Percentiles rank a stretch among this genome's conserved stretches.
These are phyloP conservation scores for Polyergus mexicanus DNA, from an alignment of 1,140 invertebrate genomes.

Conservation along the genomic window DNA sequence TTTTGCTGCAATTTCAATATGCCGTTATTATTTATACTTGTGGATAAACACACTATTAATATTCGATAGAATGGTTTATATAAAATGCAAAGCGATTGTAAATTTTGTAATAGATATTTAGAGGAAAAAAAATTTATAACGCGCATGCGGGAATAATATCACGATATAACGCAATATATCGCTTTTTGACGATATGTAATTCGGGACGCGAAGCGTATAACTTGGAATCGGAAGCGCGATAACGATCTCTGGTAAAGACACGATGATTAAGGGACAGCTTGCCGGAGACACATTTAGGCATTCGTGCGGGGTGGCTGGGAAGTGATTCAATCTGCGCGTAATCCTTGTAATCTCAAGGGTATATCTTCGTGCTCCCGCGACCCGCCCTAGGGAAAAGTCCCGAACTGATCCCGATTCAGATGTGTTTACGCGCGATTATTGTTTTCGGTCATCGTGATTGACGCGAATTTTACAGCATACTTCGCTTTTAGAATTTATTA, in stretches of 20 bases:
- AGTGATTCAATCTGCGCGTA: conserved; percentile 84
- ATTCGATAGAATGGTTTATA: not conserved
- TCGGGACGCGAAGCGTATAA: conserved; percentile 53
- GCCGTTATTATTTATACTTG: not conserved
- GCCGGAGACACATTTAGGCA: conserved; percentile 77
- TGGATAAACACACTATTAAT: not conserved
- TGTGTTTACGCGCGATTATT: conserved; percentile 60
- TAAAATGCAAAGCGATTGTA: not conserved
- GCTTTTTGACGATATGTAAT: conserved; percentile 52
- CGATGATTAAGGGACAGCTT: conserved; percentile 71
- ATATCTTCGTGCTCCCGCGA: conserved; percentile 74
- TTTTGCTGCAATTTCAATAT: not conserved
- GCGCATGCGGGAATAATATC: not conserved
- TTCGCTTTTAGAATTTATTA: not conserved
- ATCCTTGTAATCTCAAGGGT: conserved; percentile 83
- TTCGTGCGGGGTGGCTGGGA: conserved; percentile 76
- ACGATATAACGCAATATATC: not conserved
- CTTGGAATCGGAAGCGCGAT: conserved; percentile 60
- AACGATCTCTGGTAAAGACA: conserved; percentile 67
- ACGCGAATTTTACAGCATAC: not conserved
- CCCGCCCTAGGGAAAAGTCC: conserved; percentile 57
- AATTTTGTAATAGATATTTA: not conserved
- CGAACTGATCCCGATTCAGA: conserved; percentile 56
- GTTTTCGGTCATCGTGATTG: conserved; percentile 14
- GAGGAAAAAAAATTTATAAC: not conserved